phyloP scores from a whole-genome alignment of 2,113 vertebrate species.

The Leptosomus discolor region DNA sequence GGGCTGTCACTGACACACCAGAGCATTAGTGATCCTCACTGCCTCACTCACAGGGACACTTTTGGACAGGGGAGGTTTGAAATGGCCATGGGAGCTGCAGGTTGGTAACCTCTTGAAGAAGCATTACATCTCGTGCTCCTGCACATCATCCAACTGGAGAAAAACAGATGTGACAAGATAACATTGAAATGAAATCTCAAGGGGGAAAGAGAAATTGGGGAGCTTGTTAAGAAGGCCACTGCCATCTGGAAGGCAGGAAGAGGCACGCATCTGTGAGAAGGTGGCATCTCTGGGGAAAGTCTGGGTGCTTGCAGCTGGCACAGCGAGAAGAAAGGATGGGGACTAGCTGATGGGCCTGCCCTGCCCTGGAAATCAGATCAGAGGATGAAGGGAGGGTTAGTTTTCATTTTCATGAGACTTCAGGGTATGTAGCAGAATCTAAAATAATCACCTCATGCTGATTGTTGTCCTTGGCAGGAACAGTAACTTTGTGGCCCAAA shows the following conservation, averaged over 20 bases:
- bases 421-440: not conserved
- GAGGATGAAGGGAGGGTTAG: not conserved
- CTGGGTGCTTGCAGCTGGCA: not conserved
- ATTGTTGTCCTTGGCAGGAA: conserved; percentile 31
- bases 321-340: not conserved
- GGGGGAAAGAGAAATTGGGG: not conserved
- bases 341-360: not conserved
- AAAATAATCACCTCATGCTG: conserved; percentile 25
- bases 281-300: not conserved
- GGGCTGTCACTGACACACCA: not conserved
- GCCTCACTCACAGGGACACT: not conserved
- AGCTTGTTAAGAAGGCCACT: conserved; percentile 36
- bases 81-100: not conserved
- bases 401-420: not conserved
- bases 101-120: not conserved
- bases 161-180: conserved; percentile 37
- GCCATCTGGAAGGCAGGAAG: conserved; percentile 53
- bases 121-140: not conserved
- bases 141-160: not conserved
- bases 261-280: not conserved
- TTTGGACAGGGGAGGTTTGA: not conserved
- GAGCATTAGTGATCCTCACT: not conserved
- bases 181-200: conserved; percentile 14
- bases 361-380: not conserved
- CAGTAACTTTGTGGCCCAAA: conserved; percentile 45